Conservation (phyloP, 2,797 vertebrate species). For the Pseudochaenichthys georgianus region DNA sequence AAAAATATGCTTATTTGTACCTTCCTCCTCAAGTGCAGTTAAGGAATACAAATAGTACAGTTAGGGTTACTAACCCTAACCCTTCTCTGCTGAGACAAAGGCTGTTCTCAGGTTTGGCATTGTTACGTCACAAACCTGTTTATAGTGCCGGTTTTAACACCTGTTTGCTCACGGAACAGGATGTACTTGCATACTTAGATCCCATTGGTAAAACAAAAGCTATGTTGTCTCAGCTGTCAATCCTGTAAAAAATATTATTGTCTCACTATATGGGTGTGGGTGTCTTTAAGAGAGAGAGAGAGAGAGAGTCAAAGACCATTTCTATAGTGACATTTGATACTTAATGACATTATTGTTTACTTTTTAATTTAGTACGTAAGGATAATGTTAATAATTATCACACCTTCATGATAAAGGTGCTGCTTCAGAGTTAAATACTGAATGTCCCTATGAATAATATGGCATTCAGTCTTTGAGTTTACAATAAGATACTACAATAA, state of each 20-base stretch:
- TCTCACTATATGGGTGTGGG: background rate
- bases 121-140: background rate
- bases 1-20: background rate
- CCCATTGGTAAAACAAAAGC: background rate
- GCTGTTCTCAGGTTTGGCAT: background rate
- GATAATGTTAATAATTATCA: background rate
- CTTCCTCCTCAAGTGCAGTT: background rate
- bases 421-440: background rate
- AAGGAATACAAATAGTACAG: background rate
- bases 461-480: background rate
- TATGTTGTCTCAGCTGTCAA: background rate
- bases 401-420: too few species aligned
- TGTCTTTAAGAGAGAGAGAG: slow-evolving; percentile 1
- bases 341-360: background rate
- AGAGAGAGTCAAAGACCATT: background rate
- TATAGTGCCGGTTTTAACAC: background rate
- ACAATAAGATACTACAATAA: background rate
- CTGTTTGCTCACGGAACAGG: slow-evolving; percentile 44
- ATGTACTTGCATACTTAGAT: background rate
- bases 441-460: too few species aligned
- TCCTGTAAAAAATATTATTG: background rate
- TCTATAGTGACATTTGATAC: background rate
- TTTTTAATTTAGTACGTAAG: slow-evolving; percentile 11
- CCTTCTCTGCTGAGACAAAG: background rate
- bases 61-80: too few species aligned